Percentiles rank a stretch among this genome's conserved stretches.
phyloP scores from a whole-genome alignment of 2,113 vertebrate species.

The Fukomys damarensis region DNA sequence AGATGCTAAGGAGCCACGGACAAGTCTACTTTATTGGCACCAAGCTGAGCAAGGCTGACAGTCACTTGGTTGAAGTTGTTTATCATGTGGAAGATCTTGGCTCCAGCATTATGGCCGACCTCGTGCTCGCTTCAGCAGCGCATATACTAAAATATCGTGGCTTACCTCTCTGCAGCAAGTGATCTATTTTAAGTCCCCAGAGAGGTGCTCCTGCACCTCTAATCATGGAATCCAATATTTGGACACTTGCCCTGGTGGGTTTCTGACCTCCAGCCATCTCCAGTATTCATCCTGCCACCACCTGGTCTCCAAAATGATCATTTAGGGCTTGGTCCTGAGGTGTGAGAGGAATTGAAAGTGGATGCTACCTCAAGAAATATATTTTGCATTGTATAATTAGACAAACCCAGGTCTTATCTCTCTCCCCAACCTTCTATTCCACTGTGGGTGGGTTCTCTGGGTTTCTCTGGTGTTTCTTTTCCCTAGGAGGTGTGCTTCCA shows the following conservation, averaged over 20 bases:
- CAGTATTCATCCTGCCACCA: no score
- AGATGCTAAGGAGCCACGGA: slow-evolving; percentile 86
- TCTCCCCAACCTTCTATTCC: background rate
- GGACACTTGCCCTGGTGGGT: rapidly evolving
- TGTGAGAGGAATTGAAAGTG: background rate
- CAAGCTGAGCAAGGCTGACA: slow-evolving; percentile 83
- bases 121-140: no score
- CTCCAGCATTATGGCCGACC: slow-evolving; percentile 85
- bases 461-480: background rate
- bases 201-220: background rate
- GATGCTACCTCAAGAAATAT: background rate
- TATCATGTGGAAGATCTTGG: slow-evolving; percentile 89
- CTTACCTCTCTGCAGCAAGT: slow-evolving; percentile 91
- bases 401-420: rapidly evolving
- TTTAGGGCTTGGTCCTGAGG: background rate
- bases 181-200: background rate
- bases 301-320: background rate
- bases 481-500: no score
- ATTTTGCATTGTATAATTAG: background rate
- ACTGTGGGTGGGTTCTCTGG: background rate
- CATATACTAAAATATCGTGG: no score
- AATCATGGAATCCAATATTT: background rate
- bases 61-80: slow-evolving; percentile 88
- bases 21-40: slow-evolving; percentile 89
- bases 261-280: no score